Conservation (phyloP, 2,888 invertebrate species). For the Agrypnus murinus region DNA sequence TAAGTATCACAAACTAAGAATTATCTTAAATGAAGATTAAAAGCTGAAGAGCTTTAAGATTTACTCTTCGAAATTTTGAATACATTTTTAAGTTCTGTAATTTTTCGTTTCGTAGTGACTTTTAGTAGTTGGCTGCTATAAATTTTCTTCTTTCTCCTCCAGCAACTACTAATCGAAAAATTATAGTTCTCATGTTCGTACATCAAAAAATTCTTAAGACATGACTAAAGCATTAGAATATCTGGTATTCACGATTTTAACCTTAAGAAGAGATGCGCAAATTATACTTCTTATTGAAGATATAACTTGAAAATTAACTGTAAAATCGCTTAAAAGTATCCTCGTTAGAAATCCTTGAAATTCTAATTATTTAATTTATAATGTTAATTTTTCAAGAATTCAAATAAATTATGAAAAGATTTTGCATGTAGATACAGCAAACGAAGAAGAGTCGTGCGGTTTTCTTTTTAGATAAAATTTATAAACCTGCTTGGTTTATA, state of each 20-base stretch:
- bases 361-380: neutral
- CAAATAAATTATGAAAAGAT: neutral
- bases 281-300: conserved; percentile 17
- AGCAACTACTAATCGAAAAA: conserved; percentile 23
- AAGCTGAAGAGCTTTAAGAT: no score
- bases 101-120: neutral
- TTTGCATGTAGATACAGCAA: neutral
- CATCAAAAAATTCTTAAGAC: conserved; percentile 31
- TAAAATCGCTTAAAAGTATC: conserved; percentile 9
- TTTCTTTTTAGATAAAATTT: no score
- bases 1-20: neutral
- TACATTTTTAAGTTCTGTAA: no score
- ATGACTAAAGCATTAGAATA: conserved; percentile 42
- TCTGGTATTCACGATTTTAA: conserved; percentile 44
- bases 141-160: conserved; percentile 3
- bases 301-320: conserved; percentile 36
- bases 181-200: conserved; percentile 29
- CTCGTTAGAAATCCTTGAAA: conserved; percentile 10
- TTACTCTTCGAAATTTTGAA: no score
- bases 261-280: conserved; percentile 39
- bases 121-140: neutral
- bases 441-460: no score
- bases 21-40: no score
- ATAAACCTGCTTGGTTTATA: no score
- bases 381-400: neutral